Conservation (phyloP, 2,888 invertebrate species). For the Argyresthia albistria region DNA sequence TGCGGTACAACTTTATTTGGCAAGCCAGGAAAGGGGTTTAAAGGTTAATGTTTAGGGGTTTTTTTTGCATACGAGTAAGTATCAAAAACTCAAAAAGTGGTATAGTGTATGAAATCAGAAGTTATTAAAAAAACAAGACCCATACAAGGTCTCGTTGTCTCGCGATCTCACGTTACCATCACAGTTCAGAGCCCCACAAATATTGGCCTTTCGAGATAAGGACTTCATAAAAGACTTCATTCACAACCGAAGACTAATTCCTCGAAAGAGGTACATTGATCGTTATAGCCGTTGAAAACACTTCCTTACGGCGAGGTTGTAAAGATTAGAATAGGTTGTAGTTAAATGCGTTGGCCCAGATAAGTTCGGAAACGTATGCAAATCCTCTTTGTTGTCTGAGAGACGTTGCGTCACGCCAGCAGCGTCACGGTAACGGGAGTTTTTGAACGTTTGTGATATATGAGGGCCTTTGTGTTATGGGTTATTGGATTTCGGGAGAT, state of each 20-base stretch:
- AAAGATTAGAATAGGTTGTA: background rate
- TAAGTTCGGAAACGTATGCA: conserved; percentile 55
- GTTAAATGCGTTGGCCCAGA: conserved; percentile 17
- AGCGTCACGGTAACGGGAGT: conserved; percentile 32
- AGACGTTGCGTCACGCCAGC: conserved; percentile 31
- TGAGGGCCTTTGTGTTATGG: background rate
- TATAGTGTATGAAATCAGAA: too few relatives aligned
- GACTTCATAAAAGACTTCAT: background rate
- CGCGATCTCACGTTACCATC: too few relatives aligned
- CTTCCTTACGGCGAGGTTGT: background rate
- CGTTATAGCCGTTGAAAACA: background rate
- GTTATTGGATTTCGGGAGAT: too few relatives aligned
- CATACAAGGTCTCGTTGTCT: too few relatives aligned
- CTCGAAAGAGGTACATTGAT: background rate
- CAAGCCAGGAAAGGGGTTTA: too few relatives aligned
- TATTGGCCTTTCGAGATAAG: conserved; percentile 1
- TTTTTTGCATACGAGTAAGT: too few relatives aligned
- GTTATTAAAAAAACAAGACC: too few relatives aligned
- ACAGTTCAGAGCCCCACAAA: background rate
- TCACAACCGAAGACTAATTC: background rate
- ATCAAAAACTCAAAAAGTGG: too few relatives aligned
- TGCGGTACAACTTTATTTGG: too few relatives aligned
- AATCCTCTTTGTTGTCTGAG: conserved; percentile 61
- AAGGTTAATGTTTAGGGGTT: too few relatives aligned
- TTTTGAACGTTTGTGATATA: conserved; percentile 20